A percentile compares a stretch with the other conserved stretches of the same genome.
Evolutionary conservation across 2,888 invertebrate species (phyloP).

Genomic region (Spisula solida): DNA sequence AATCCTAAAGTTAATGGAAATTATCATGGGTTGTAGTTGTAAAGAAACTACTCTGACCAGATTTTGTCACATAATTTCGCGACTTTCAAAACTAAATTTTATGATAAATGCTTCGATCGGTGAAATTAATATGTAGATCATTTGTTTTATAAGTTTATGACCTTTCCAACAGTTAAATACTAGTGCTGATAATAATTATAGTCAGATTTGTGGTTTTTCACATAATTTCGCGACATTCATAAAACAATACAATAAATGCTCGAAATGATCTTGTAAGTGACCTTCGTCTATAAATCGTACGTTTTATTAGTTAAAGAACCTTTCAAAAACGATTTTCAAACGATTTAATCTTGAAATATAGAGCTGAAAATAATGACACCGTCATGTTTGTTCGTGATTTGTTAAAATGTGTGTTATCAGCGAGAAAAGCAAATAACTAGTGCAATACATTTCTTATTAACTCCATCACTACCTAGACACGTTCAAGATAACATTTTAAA

Average conservation of each 20-base stretch:
- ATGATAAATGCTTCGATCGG: neutral
- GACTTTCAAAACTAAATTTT: neutral
- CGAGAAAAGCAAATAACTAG: slow-evolving; percentile 18
- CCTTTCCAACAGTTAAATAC: too few species aligned
- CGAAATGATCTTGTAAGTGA: neutral
- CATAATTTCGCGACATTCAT: neutral
- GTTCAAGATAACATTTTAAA: slow-evolving; percentile 42
- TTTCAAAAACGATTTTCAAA: slow-evolving; percentile 8
- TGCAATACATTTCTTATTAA: slow-evolving; percentile 24
- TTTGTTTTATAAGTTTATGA: too few species aligned
- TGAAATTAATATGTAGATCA: neutral
- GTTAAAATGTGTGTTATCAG: neutral
- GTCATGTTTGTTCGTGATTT: neutral
- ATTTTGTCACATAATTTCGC: neutral
- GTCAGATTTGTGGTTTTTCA: neutral
- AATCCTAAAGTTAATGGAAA: neutral
- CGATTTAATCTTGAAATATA: neutral
- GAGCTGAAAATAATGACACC: neutral
- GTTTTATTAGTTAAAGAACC: neutral
- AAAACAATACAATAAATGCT: neutral
- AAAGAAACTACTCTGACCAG: too few species aligned
- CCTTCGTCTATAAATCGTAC: neutral
- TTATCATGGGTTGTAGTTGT: too few species aligned
- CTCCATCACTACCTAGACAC: slow-evolving; percentile 25
- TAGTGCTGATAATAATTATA: too few species aligned